These are phyloP conservation scores for Isaurus tuberculatus DNA, from an alignment of 92 coral and sea anemone genomes.

Conservation along the genomic window DNA sequence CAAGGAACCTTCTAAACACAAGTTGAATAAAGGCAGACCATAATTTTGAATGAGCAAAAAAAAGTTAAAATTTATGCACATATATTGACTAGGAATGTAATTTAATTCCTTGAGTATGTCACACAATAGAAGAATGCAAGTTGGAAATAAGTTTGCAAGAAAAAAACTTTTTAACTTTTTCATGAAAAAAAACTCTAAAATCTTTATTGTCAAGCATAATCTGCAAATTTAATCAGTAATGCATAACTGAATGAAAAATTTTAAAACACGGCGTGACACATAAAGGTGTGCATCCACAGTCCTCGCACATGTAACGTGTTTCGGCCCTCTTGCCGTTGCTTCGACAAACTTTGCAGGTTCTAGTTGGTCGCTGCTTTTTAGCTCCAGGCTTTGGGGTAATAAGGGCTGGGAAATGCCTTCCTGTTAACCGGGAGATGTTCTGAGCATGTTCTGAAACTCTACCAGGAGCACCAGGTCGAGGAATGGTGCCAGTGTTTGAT, in stretches of 20 bases:
- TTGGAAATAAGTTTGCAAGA: no score
- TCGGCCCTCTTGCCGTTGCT: conserved; percentile 32
- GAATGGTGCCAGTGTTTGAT: not conserved
- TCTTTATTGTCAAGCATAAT: not conserved
- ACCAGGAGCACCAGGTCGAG: conserved; percentile 42
- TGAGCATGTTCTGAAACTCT: conserved; percentile 33
- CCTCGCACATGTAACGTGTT: conserved; percentile 37
- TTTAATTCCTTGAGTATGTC: no score
- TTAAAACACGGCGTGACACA: conserved; percentile 30
- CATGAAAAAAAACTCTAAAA: not conserved
- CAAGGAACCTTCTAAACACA: no score
- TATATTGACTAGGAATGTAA: no score
- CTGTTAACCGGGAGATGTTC: conserved; percentile 30
- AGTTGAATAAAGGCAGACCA: no score
- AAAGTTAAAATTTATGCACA: no score
- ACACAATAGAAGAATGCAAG: no score
- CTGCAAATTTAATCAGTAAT: conserved; percentile 9
- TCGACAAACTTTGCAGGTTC: conserved; percentile 47
- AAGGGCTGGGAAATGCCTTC: conserved; percentile 30
- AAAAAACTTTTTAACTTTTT: no score
- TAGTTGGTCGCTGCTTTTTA: conserved; percentile 39
- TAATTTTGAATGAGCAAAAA: no score
- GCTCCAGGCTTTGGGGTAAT: conserved; percentile 50
- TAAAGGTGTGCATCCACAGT: conserved; percentile 13
- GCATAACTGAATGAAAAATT: conserved; percentile 10